Evolutionary conservation across 2,888 invertebrate species (phyloP).

Genomic region (Achlya flavicornis): DNA sequence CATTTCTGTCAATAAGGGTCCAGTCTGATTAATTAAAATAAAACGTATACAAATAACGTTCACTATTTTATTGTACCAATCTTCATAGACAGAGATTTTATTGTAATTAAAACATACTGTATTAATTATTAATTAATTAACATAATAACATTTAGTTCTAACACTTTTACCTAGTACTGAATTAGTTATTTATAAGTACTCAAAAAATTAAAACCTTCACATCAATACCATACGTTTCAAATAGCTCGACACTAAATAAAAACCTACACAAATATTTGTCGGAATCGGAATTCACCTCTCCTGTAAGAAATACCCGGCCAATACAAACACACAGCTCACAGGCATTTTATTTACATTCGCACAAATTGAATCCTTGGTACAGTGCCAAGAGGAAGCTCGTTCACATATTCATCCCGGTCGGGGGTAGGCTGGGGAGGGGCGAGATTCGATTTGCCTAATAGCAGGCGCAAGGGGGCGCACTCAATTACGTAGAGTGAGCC

Average conservation of each 20-base stretch:
- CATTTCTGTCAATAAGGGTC: no score
- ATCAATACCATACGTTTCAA: background rate
- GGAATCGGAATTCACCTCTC: constrained; percentile 6
- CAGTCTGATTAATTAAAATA: no score
- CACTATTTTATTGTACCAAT: no score
- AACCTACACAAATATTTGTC: background rate
- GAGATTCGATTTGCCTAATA: constrained; percentile 84
- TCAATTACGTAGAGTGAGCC: constrained; percentile 76
- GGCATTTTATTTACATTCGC: constrained; percentile 78
- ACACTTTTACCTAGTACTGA: no score
- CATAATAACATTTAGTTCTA: no score
- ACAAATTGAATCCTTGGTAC: constrained; percentile 80
- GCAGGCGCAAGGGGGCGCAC: constrained; percentile 71
- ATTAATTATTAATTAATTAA: no score
- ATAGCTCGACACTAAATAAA: background rate
- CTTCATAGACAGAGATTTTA: no score
- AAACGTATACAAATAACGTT: no score
- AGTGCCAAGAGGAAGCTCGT: constrained; percentile 66
- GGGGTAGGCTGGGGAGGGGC: constrained; percentile 48
- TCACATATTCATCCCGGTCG: constrained; percentile 57
- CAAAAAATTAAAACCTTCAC: background rate
- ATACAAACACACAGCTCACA: constrained; percentile 30
- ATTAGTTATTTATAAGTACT: no score
- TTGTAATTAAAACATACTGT: no score
- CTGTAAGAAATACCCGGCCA: constrained; percentile 13